Percentiles rank a stretch among this genome's conserved stretches.
Conservation (phyloP, 2,888 invertebrate species). For the Drosophila cyrtoloma region DNA sequence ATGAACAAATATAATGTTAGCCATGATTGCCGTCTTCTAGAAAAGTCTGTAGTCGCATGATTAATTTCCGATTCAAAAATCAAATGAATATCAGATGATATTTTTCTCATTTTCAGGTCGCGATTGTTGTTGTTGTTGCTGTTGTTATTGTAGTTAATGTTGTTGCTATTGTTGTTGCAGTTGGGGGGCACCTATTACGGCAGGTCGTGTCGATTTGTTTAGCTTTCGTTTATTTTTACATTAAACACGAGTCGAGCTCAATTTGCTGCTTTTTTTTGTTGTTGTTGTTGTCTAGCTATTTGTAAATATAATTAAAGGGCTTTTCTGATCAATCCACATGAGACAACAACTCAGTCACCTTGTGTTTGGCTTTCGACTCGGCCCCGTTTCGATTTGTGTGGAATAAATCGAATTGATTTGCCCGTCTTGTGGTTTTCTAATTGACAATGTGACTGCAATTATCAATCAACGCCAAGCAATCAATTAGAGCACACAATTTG, state of each 20-base stretch:
- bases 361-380: constrained; percentile 10
- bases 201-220: constrained; percentile 39
- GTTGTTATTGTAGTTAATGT: neutral
- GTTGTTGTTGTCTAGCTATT: neutral
- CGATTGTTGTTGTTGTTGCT: neutral
- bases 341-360: constrained; percentile 24
- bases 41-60: neutral
- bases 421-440: constrained; percentile 15
- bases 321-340: constrained; percentile 11
- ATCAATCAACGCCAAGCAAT: constrained; percentile 12
- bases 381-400: constrained; percentile 23
- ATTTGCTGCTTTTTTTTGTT: neutral
- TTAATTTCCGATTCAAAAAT: neutral
- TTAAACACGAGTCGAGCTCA: neutral
- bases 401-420: constrained; percentile 25
- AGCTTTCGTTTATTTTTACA: constrained; percentile 19
- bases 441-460: constrained; percentile 23
- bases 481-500: constrained; percentile 2
- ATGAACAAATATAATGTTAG: neutral
- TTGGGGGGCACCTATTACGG: constrained; percentile 32
- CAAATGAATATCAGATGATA: neutral
- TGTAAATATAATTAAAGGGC: constrained; percentile 17
- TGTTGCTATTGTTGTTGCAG: neutral
- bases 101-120: neutral
- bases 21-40: neutral